phyloP scores from a whole-genome alignment of 2,888 invertebrate species.

The Zaprionus lineosus region DNA sequence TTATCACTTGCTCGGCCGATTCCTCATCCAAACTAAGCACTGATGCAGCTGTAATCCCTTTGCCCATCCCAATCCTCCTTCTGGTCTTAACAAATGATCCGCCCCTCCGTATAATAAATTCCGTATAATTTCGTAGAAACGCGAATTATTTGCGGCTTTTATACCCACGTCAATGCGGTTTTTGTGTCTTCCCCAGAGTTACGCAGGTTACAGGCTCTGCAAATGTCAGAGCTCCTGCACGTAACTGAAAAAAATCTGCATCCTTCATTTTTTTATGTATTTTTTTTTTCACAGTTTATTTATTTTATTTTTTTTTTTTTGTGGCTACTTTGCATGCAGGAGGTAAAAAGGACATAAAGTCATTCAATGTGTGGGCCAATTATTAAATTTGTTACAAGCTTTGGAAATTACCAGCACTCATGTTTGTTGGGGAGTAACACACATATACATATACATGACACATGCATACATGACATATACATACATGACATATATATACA shows the following conservation, averaged over 20 bases:
- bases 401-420: slow-evolving; percentile 45
- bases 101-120: too few species aligned
- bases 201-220: slow-evolving; percentile 57
- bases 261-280: slow-evolving; percentile 13
- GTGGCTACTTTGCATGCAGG: background rate
- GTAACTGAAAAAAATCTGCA: slow-evolving; percentile 19
- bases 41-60: too few species aligned
- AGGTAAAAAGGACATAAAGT: slow-evolving; percentile 25
- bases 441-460: too few species aligned
- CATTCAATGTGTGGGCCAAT: slow-evolving; percentile 45
- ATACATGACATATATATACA: too few species aligned
- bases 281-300: too few species aligned
- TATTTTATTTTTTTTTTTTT: background rate
- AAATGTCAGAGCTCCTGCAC: slow-evolving; percentile 36
- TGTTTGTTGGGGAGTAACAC: slow-evolving; percentile 4
- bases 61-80: too few species aligned
- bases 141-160: slow-evolving; percentile 37
- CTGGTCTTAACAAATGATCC: too few species aligned
- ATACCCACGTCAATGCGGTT: slow-evolving; percentile 49
- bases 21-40: slow-evolving; percentile 50
- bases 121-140: too few species aligned
- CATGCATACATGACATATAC: too few species aligned
- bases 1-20: slow-evolving; percentile 59
- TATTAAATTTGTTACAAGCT: slow-evolving; percentile 55
- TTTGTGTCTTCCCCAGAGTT: slow-evolving; percentile 26